Evolutionary conservation across 2,797 vertebrate genomes (phyloP), one percentile per base, ranked within the genome.

Genomic region (Pogoniulus pusillus): DNA sequence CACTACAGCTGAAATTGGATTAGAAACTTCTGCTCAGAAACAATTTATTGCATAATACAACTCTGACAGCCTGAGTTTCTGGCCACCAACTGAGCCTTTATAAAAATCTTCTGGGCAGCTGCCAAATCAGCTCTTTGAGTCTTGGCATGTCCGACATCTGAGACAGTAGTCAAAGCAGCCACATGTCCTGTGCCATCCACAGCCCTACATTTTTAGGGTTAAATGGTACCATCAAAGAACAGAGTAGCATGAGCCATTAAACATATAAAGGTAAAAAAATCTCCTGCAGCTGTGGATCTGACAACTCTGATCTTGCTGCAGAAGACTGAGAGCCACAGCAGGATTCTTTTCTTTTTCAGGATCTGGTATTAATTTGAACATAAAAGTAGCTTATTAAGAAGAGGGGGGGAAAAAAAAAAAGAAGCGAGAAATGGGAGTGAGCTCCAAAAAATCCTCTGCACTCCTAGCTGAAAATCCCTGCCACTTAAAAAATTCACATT

Each of bases 11-110:
- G 91, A 97, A 97, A 97, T 94, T 93, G 93, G 96, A 97, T 98
- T 97, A 97, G 93, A 96, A 96, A 96, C 95, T 96, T 97, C 94
- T 97, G 94, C 91, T 96, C 93, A 90, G 91, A 97, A 94, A 95
- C 93, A 70, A 96, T 96, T 96, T 96, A 96, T 96, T 97, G 95
- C 94, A 94, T 95, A 97, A 97, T 96, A 95, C 85, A 95, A 93
- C 92, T 96, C 95, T 93, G 96, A 97, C 96, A 97, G 96, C 82
- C 96, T 84, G 95, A 74, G 91, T 97, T 96, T 96, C 96, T 49
- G 96, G 94, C 95, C 97, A 97, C 97, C 97, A 95, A 96, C 96
- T 82, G 96, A 97, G 96, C 68, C 91, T 96, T 97, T 97, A 96
- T 89, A 96, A 97, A 96, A 97, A 95, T 95, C 93, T 94, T 93